Evolutionary conservation across 2,888 invertebrate genomes (phyloP).

Genomic region (Ariolimax columbianus): DNA sequence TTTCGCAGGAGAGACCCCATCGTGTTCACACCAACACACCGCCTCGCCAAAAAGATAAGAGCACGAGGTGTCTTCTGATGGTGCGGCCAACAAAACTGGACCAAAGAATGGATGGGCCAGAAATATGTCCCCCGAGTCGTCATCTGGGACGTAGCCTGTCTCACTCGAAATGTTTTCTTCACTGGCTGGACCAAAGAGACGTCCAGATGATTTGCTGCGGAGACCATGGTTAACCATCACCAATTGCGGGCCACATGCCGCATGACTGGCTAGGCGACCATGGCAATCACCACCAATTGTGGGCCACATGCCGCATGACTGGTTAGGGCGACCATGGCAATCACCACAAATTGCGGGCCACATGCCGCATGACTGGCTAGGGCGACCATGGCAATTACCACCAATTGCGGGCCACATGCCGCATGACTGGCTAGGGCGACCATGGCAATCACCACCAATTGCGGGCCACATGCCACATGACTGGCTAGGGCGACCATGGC

Average conservation of each 20-base stretch:
- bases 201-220: too few relatives aligned
- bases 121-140: neutral
- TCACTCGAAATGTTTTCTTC: slow-evolving; percentile 4
- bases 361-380: neutral
- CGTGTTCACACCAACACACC: slow-evolving; percentile 5
- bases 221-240: too few relatives aligned
- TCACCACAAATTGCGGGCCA: neutral
- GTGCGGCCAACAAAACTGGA: neutral
- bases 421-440: neutral
- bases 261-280: too few relatives aligned
- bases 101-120: neutral
- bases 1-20: neutral
- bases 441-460: too few relatives aligned
- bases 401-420: neutral
- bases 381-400: neutral
- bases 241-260: slow-evolving; percentile 6
- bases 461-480: too few relatives aligned
- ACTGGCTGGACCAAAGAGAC: too few relatives aligned
- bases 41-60: slow-evolving; percentile 1
- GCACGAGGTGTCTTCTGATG: slow-evolving; percentile 2
- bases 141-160: slow-evolving; percentile 14
- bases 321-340: too few relatives aligned
- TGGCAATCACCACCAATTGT: neutral
- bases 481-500: neutral
- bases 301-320: too few relatives aligned